Base-by-base conservation (phyloP, 2,797 vertebrate species). In the Australoheros facetus region DNA sequence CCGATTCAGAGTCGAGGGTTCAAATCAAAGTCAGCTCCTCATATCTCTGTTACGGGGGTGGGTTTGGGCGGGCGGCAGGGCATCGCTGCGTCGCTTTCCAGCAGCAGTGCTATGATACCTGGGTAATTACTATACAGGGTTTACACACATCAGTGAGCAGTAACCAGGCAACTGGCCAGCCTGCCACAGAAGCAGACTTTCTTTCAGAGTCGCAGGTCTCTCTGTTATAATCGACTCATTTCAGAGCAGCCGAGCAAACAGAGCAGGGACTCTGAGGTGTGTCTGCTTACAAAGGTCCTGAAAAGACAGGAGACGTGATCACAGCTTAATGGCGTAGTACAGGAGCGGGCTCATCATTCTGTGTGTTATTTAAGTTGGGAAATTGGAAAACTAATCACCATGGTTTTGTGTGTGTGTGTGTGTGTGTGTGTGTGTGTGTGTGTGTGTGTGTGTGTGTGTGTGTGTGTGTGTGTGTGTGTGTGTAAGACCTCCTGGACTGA, bases 151-250 rank as follows among this genome's bases (percentile, higher is more conserved):
- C 87, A 87, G 89, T 89, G 93, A 95, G 92, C 94, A 89, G 95
- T 95, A 95, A 93, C 95, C 92, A 95, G 92, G 95, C 95, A 96
- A 95, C 95, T 77, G 81, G 85, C 87, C 93, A 89, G 91, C 84
- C 92, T 79, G 82, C 77, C 19, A 86, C 88, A 85, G 92, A 90
- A 87, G 92, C 92, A 88, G 81, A 90, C 85, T 81, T 87, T 83
- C 80, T 78, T 39, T 80, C 58, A 75, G 80, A 87, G 84, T 85
- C 85, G 82, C 73, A 11, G 78, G 82, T 76, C 79, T 82, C 85
- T 89, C 83, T 82, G 58, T 80, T 79, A 21, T 78, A 76, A 90
- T 86, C 77, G 42, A 69, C 73, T 84, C 73, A 55, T 75, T 73
- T 85, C 39, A 58, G 66, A 51, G 76, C 42, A 66, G 77, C 60